Evolutionary conservation across 2,888 invertebrate species (phyloP), one percentile per base, ranked within the genome.

Genomic region (Drosophila subquinaria): DNA sequence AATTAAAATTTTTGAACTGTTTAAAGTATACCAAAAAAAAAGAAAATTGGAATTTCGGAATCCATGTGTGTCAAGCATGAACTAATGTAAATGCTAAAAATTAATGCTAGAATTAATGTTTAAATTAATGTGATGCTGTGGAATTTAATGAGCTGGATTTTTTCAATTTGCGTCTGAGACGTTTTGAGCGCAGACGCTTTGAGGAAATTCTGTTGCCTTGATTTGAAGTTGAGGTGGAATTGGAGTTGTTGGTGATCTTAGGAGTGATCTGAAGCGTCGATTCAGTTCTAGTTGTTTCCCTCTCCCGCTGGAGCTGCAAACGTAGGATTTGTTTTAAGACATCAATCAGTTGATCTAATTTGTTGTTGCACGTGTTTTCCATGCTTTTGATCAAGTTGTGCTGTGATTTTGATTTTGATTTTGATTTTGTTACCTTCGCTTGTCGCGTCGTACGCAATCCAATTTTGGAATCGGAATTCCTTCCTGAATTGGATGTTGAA

Each of bases 331-430:
- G 84, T 56, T 88, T 83, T 23, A 92, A 69, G 36, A 91, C 76
- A 50, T 88, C 87, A 11, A 91, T 80, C 52, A 91, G 67, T 48
- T 90, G 83, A 40, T 90, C 90, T 3, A 90, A 70, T 56, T 91
- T 91, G 0, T 76, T 66, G 73, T 76, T 76, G 27, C 76, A 38
- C n/a, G 38, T n/a, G n/a, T 38, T 38, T 38, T 38, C 38, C 38
- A 30, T 30, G 30, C 30, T 8, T 8, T 30, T 30, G 8, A n/a
- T 8, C n/a, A 38, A 38, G 3, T 38, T 11, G 11, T 6, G 38
- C n/a, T 38, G 38, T 36, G 36, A 36, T 13, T 11, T 13, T 36
- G 35, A 35, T 35, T 9, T 3, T 36, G 35, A 35, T 35, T 9
- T 3, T 1, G 35, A 13, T 40, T 6, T 27, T 6, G 35, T 59